phyloP scores from a whole-genome alignment of 2,113 vertebrate species.

The Festucalex cinctus region DNA sequence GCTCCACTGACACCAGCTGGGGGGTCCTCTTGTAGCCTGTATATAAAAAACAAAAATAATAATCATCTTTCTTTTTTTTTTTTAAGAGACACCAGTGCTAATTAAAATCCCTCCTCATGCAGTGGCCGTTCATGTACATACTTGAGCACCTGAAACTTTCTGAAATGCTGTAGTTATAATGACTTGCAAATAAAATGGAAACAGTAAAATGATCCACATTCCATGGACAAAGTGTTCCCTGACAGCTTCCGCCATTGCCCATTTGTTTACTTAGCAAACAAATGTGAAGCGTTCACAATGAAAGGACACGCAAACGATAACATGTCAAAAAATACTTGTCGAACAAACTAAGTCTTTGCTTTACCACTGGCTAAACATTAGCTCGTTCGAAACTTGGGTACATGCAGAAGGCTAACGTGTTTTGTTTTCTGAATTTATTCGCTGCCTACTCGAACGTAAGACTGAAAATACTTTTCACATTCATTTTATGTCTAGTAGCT shows the following conservation, averaged over 20 bases:
- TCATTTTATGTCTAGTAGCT: neutral
- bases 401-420: neutral
- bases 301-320: neutral
- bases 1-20: conserved; percentile 93
- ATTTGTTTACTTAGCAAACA: neutral
- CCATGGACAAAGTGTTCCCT: neutral
- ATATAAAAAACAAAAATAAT: neutral
- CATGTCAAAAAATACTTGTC: neutral
- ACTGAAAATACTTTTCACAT: neutral
- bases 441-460: neutral
- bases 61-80: neutral
- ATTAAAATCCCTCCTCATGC: too few relatives aligned
- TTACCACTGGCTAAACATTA: neutral
- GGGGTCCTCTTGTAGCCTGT: conserved; percentile 94
- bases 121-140: neutral
- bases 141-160: neutral
- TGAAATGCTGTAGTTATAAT: neutral
- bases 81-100: neutral
- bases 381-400: neutral
- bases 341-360: neutral
- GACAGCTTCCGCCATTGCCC: neutral
- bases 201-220: neutral
- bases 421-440: neutral
- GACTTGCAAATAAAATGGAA: neutral
- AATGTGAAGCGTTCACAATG: neutral